A percentile compares a stretch with the other conserved stretches of the same genome.
phyloP scores from a whole-genome alignment of 2,888 invertebrate species.

The Drosophila borborema region DNA sequence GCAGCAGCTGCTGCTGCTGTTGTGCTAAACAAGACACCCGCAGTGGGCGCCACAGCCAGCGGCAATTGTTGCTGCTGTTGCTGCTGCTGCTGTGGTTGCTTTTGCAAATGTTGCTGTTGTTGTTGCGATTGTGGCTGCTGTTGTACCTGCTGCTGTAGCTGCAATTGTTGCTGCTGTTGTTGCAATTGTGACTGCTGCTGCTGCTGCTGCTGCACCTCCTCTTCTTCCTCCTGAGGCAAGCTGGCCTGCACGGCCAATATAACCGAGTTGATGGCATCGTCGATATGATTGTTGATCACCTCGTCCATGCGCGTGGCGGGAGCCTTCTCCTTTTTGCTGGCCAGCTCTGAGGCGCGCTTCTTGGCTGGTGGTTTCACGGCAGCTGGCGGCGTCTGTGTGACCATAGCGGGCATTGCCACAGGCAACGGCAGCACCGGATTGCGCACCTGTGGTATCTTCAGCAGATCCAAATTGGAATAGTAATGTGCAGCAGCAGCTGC shows the following conservation, averaged over 20 bases:
- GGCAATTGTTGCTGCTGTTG: constrained; percentile 6
- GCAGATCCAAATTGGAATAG: constrained; percentile 80
- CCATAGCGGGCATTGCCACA: constrained; percentile 12
- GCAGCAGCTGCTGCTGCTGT: constrained; percentile 9
- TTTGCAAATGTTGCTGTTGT: not conserved
- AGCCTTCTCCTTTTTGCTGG: constrained; percentile 63
- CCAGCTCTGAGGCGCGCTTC: constrained; percentile 43
- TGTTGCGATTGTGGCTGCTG: not conserved
- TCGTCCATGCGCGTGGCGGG: constrained; percentile 77
- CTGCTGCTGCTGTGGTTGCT: not conserved
- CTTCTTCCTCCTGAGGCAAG: constrained; percentile 65
- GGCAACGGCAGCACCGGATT: constrained; percentile 60
- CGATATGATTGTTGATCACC: constrained; percentile 81
- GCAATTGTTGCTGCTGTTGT: not conserved
- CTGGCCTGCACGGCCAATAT: constrained; percentile 80
- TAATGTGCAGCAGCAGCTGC: constrained; percentile 64
- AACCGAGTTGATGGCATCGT: constrained; percentile 82
- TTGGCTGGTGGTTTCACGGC: constrained; percentile 32
- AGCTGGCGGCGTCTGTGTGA: constrained; percentile 8
- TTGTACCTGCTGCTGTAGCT: not conserved
- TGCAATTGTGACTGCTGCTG: not conserved
- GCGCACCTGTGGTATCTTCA: constrained; percentile 82
- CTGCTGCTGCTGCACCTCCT: constrained; percentile 13
- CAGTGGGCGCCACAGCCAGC: not conserved
- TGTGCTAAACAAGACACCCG: constrained; percentile 3